Percentiles rank a stretch among this genome's conserved stretches.
These are phyloP conservation scores for Seriola rivoliana DNA, from an alignment of 2,113 vertebrate genomes.

Conservation along the genomic window DNA sequence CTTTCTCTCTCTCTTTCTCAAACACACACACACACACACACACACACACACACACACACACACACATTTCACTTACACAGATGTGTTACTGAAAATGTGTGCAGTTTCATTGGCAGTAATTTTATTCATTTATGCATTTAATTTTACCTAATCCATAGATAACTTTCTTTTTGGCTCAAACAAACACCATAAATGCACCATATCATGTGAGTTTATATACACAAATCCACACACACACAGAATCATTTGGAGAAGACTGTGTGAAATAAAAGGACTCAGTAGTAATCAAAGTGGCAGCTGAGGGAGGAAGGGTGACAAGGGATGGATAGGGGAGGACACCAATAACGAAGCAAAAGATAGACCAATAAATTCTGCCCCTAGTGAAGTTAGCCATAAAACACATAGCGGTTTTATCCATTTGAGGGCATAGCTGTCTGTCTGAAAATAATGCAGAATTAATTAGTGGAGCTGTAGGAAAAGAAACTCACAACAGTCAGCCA, in stretches of 20 bases:
- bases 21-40: no score
- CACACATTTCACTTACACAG: not conserved
- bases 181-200: slow-evolving; percentile 45
- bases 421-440: slow-evolving; percentile 53
- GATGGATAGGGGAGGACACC: slow-evolving; percentile 45
- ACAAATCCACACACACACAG: slow-evolving; percentile 5
- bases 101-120: slow-evolving; percentile 62
- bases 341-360: slow-evolving; percentile 28
- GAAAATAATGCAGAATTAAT: slow-evolving; percentile 69
- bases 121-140: slow-evolving; percentile 77
- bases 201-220: slow-evolving; percentile 15
- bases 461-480: slow-evolving; percentile 43
- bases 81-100: slow-evolving; percentile 48
- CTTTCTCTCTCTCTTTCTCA: no score
- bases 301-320: slow-evolving; percentile 24
- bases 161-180: slow-evolving; percentile 58
- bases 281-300: slow-evolving; percentile 40
- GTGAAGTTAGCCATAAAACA: slow-evolving; percentile 56
- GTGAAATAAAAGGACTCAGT: slow-evolving; percentile 43
- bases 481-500: slow-evolving; percentile 47
- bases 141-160: slow-evolving; percentile 71
- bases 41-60: no score
- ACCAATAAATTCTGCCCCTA: slow-evolving; percentile 49
- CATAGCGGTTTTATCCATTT: slow-evolving; percentile 36
- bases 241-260: slow-evolving; percentile 24